A percentile compares a stretch with the other conserved stretches of the same genome.
Conservation (phyloP, 2,113 vertebrate genomes). For the Synodontis membranacea region DNA sequence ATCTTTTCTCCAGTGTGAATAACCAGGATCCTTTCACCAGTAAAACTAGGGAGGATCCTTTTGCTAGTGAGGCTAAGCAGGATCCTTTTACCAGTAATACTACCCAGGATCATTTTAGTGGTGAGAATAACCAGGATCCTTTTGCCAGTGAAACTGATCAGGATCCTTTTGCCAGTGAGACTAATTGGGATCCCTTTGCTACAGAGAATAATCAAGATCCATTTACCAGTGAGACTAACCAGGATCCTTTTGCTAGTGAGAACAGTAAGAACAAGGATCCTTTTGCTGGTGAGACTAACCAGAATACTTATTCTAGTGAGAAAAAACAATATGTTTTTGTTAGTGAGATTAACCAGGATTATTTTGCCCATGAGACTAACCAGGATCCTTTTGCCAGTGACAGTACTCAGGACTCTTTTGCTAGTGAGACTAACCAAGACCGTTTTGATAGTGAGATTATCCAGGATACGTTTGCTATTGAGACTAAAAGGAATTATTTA, state of each 20-base stretch:
- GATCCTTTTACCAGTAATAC: background rate
- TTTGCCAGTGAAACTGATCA: background rate
- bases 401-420: background rate
- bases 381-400: constrained; percentile 4
- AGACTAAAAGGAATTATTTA: too few relatives aligned
- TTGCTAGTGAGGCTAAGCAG: background rate
- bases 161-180: background rate
- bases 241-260: background rate
- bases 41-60: background rate
- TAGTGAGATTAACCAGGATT: background rate
- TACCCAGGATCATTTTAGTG: background rate
- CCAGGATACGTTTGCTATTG: background rate
- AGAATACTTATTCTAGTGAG: background rate
- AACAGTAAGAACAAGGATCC: background rate
- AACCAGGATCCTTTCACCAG: background rate
- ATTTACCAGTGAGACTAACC: background rate
- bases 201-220: too few relatives aligned
- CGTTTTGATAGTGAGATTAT: background rate
- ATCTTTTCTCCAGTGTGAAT: background rate
- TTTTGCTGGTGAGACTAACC: background rate
- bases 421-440: background rate
- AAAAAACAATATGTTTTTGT: background rate
- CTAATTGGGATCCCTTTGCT: background rate
- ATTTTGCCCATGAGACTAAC: background rate
- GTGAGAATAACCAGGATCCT: background rate